Conservation (phyloP, 2,113 vertebrate genomes). For the Phodopus roborovskii region DNA sequence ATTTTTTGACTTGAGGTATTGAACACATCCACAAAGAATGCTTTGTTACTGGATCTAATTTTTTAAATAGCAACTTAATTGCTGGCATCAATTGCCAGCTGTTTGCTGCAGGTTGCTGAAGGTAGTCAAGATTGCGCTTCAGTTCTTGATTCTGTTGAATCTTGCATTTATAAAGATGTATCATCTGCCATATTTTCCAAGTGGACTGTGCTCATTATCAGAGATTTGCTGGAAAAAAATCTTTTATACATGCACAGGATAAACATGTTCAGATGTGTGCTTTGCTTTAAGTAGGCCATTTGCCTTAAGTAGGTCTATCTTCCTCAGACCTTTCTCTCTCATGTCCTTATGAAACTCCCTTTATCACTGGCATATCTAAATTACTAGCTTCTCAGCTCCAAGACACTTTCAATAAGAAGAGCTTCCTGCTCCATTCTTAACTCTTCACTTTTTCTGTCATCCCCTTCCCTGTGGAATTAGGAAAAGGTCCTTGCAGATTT, state of each 20-base stretch:
- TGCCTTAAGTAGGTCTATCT: not conserved
- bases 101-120: not conserved
- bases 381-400: not conserved
- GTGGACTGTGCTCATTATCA: not conserved
- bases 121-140: not conserved
- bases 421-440: constrained; percentile 27
- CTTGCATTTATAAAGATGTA: not conserved
- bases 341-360: not conserved
- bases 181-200: constrained; percentile 1
- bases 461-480: constrained; percentile 61
- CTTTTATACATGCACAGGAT: not conserved
- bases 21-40: not conserved
- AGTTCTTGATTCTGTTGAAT: constrained; percentile 21
- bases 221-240: not conserved
- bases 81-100: not conserved
- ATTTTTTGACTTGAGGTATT: not conserved
- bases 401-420: constrained; percentile 36
- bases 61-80: not conserved
- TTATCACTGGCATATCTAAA: constrained; percentile 34
- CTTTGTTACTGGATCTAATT: not conserved
- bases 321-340: not conserved
- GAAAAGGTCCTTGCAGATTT: constrained; percentile 56
- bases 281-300: constrained; percentile 20
- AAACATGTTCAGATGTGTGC: not conserved
- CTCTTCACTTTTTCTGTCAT: constrained; percentile 28